Conservation (phyloP, 2,113 vertebrate species). For the Haemorhous mexicanus region DNA sequence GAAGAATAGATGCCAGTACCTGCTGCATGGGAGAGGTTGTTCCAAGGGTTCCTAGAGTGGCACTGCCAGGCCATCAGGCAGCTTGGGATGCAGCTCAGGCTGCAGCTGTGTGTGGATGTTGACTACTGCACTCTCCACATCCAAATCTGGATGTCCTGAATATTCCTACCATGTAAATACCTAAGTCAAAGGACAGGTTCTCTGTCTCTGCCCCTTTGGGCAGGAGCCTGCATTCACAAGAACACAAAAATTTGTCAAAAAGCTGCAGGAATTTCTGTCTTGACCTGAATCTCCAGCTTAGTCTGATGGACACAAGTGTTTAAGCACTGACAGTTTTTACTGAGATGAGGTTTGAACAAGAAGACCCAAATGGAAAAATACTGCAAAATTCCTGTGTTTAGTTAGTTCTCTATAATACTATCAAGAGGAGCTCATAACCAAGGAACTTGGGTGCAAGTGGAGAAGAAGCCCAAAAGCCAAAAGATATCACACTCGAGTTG, state of each 20-base stretch:
- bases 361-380: background rate
- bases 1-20: background rate
- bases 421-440: background rate
- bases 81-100: background rate
- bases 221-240: background rate
- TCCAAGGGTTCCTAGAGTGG: background rate
- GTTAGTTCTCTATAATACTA: background rate
- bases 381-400: background rate
- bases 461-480: background rate
- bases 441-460: fast-evolving
- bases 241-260: background rate
- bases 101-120: background rate
- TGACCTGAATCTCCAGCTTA: background rate
- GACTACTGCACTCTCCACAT: background rate
- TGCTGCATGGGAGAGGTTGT: background rate
- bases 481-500: background rate
- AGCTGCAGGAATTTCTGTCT: background rate
- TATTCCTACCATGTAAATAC: background rate
- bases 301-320: background rate
- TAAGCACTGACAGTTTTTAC: background rate
- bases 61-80: background rate
- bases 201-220: background rate
- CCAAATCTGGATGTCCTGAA: background rate
- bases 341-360: background rate
- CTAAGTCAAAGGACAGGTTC: background rate